These are phyloP conservation scores for Onychomys torridus DNA, from an alignment of 2,797 vertebrate species.

Conservation along the genomic window DNA sequence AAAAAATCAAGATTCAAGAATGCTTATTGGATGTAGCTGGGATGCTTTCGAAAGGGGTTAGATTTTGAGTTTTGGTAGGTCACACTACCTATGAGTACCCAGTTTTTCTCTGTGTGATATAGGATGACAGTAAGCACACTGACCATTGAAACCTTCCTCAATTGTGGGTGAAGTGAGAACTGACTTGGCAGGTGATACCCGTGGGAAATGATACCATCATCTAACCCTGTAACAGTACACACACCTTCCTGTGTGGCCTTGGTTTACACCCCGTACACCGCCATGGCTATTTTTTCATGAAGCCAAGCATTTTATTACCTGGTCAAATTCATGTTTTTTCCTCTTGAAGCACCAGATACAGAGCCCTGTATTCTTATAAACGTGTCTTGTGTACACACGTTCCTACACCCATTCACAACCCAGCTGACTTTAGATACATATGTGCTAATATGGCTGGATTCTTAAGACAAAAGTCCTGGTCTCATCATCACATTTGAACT, in stretches of 20 bases:
- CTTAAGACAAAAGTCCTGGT: background rate
- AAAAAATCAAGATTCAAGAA: background rate
- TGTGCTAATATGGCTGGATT: background rate
- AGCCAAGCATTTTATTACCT: background rate
- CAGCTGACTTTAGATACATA: background rate
- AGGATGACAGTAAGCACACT: background rate
- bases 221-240: rapidly evolving
- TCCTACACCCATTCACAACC: background rate
- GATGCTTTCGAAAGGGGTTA: background rate
- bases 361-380: background rate
- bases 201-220: rapidly evolving
- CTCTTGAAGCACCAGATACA: background rate
- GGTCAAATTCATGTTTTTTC: background rate
- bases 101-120: background rate
- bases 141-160: background rate
- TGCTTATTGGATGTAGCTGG: background rate
- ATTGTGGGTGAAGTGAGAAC: background rate
- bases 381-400: no score
- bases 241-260: background rate
- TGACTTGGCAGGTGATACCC: rapidly evolving
- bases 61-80: background rate
- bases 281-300: background rate
- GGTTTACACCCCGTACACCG: background rate
- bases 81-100: rapidly evolving
- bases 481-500: background rate